Percentiles rank a stretch among this genome's conserved stretches.
These are phyloP conservation scores for Alca torda DNA, from an alignment of 2,797 vertebrate genomes.

Conservation along the genomic window DNA sequence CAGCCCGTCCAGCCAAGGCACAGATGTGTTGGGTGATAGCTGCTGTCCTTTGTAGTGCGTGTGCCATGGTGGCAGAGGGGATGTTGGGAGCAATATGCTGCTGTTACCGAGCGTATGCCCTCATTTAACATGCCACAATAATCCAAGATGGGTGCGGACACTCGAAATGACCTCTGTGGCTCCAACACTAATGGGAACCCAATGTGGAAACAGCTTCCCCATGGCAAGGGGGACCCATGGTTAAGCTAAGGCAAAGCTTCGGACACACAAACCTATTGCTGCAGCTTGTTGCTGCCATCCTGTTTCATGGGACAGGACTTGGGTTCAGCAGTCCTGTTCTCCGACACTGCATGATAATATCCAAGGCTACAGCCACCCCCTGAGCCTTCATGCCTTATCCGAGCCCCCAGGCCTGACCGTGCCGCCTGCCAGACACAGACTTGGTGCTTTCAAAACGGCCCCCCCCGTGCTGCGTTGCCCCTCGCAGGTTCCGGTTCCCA, in stretches of 20 bases:
- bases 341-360: not conserved
- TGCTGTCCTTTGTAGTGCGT: rapidly evolving
- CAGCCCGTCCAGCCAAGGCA: not conserved
- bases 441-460: rapidly evolving
- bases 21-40: not conserved
- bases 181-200: not conserved
- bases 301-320: not conserved
- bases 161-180: not conserved
- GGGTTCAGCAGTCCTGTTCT: not conserved
- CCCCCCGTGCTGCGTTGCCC: rapidly evolving
- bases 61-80: rapidly evolving
- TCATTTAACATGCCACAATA: rapidly evolving
- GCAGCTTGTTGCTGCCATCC: not conserved
- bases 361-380: not conserved
- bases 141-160: rapidly evolving
- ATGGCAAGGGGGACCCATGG: rapidly evolving
- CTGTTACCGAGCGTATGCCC: rapidly evolving
- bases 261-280: not conserved
- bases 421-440: not conserved
- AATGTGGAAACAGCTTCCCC: not conserved
- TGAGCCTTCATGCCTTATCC: not conserved
- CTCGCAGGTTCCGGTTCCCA: rapidly evolving
- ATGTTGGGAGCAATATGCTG: not conserved
- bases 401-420: not conserved
- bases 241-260: not conserved